Evolutionary conservation across 1,140 invertebrate species (phyloP).

Genomic region (Portunus trituberculatus): DNA sequence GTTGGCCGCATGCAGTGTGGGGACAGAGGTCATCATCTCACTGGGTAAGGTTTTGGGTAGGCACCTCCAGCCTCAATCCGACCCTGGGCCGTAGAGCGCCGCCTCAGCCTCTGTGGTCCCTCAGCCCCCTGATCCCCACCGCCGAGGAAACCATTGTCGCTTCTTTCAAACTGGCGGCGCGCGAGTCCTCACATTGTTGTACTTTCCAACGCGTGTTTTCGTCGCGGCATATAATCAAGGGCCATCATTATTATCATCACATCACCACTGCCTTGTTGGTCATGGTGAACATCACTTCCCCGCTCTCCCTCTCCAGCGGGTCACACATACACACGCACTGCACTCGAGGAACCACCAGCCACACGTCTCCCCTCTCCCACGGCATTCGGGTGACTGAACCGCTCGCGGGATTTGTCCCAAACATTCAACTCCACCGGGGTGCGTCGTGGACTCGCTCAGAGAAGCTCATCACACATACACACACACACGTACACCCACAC

Average conservation of each 20-base stretch:
- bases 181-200: background rate
- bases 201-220: background rate
- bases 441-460: background rate
- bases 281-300: background rate
- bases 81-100: background rate
- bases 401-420: background rate
- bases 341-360: background rate
- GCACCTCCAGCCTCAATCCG: background rate
- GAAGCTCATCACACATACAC: background rate
- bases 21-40: conserved; percentile 39
- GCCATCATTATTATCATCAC: background rate
- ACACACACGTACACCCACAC: background rate
- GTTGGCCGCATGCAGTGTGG: background rate
- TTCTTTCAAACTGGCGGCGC: background rate
- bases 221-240: background rate
- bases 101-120: background rate
- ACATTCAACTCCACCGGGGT: background rate
- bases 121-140: background rate
- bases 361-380: conserved; percentile 25
- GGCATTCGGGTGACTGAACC: conserved; percentile 55
- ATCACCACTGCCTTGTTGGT: background rate
- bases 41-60: background rate
- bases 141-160: background rate
- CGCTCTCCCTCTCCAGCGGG: background rate
- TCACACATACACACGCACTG: conserved; percentile 35